Evolutionary conservation across 2,797 vertebrate species (phyloP).

Genomic region (Salarias fasciatus): DNA sequence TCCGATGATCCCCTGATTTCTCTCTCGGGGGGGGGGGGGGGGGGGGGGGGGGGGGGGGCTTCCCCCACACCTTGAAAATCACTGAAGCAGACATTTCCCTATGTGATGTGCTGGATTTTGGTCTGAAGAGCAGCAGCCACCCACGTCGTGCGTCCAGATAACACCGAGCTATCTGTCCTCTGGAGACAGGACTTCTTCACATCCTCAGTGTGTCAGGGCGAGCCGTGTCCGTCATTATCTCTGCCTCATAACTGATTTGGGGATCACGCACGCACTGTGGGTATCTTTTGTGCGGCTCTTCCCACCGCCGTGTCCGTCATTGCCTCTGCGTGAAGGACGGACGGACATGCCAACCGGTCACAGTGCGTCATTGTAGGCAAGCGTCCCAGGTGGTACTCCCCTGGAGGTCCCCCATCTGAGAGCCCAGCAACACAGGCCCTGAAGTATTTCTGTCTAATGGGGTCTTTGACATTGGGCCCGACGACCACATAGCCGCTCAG

Average conservation of each 20-base stretch:
- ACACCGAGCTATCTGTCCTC: conserved; percentile 17
- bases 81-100: no score
- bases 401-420: conserved; percentile 59
- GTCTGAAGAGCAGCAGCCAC: neutral
- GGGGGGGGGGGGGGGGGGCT: no score
- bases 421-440: conserved; percentile 36
- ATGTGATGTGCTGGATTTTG: no score
- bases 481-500: conserved; percentile 45
- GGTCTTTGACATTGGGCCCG: conserved; percentile 51
- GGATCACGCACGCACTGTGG: conserved; percentile 44
- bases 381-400: conserved; percentile 58
- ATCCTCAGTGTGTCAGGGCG: conserved; percentile 10
- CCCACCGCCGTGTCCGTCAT: conserved; percentile 47
- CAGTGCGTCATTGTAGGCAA: conserved; percentile 41
- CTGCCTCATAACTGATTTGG: conserved; percentile 38
- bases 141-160: conserved; percentile 13
- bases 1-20: no score
- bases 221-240: conserved; percentile 56
- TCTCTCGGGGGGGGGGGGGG: no score
- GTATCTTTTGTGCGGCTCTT: conserved; percentile 32
- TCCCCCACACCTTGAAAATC: no score
- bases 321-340: conserved; percentile 46
- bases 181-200: conserved; percentile 36
- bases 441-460: conserved; percentile 27
- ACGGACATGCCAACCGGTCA: conserved; percentile 36